A percentile compares a stretch with the other conserved stretches of the same genome.
phyloP scores from a whole-genome alignment of 2,113 vertebrate genomes.

The Lipophrys pholis region DNA sequence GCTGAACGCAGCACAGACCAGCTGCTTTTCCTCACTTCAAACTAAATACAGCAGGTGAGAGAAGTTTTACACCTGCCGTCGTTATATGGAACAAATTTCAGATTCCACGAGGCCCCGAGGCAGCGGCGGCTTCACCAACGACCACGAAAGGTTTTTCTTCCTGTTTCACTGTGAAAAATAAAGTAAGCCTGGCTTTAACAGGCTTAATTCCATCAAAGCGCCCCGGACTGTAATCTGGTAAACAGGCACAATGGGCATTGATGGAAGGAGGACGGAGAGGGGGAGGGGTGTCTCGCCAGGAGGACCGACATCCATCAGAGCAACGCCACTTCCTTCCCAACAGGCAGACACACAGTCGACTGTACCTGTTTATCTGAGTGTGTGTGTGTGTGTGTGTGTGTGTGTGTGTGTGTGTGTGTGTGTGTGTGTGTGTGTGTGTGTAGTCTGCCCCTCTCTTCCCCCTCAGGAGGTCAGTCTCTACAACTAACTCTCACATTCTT shows the following conservation, averaged over 20 bases:
- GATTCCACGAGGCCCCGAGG: conserved; percentile 11
- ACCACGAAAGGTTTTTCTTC: conserved; percentile 53
- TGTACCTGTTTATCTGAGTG: conserved; percentile 56
- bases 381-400: conserved; percentile 37
- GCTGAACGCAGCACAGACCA: too few relatives aligned
- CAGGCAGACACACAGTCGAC: conserved; percentile 70
- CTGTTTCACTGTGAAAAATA: conserved; percentile 64
- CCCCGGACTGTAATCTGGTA: conserved; percentile 78
- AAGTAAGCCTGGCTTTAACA: conserved; percentile 73
- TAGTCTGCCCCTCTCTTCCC: conserved; percentile 47
- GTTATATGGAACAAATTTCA: conserved; percentile 16
- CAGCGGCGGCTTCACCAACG: too few relatives aligned
- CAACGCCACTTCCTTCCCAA: conserved; percentile 72
- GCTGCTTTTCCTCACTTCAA: too few relatives aligned
- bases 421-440: conserved; percentile 28
- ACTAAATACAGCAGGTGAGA: too few relatives aligned
- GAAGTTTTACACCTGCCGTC: background rate
- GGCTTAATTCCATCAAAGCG: conserved; percentile 81
- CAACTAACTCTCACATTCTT: conserved; percentile 74
- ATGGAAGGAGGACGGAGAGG: conserved; percentile 64
- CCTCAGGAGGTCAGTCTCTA: conserved; percentile 70
- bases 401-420: conserved; percentile 28
- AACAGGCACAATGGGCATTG: conserved; percentile 80
- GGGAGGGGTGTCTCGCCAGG: conserved; percentile 63
- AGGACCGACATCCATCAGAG: conserved; percentile 71